Evolutionary conservation across 2,113 vertebrate species (phyloP).

Genomic region (Serinus canaria): DNA sequence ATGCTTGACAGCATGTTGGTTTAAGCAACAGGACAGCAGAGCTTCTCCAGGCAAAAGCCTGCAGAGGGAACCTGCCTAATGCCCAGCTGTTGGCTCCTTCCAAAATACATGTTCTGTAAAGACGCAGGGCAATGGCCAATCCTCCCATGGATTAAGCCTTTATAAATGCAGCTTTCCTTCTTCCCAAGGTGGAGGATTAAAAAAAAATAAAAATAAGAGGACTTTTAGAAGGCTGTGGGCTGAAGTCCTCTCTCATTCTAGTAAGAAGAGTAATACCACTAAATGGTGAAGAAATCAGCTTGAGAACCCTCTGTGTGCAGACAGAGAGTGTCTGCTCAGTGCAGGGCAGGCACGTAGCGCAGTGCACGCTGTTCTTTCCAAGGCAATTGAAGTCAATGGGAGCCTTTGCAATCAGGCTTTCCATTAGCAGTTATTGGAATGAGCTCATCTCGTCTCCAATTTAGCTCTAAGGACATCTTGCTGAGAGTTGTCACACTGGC

Average conservation of each 20-base stretch:
- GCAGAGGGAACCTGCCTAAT: background rate
- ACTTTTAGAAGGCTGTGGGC: background rate
- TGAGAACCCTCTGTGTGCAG: fast-evolving
- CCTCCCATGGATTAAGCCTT: background rate
- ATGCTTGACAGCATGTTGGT: background rate
- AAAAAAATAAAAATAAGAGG: background rate
- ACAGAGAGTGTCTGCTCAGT: background rate
- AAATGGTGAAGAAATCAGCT: background rate
- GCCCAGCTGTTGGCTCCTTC: background rate
- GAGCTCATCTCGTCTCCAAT: constrained; percentile 39
- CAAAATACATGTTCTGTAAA: background rate
- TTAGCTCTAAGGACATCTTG: constrained; percentile 38
- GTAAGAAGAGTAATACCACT: background rate
- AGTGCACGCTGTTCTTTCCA: background rate
- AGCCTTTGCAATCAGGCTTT: constrained; percentile 26
- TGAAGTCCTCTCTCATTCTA: background rate
- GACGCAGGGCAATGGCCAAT: background rate
- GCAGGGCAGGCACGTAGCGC: background rate
- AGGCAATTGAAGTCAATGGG: background rate
- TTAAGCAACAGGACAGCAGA: background rate
- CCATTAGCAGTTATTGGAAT: constrained; percentile 37
- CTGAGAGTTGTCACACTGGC: background rate
- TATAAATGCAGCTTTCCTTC: background rate
- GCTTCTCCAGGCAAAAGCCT: background rate
- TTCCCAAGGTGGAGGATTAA: background rate